phyloP scores from a whole-genome alignment of 2,888 invertebrate genomes.

The Apamea crenata region DNA sequence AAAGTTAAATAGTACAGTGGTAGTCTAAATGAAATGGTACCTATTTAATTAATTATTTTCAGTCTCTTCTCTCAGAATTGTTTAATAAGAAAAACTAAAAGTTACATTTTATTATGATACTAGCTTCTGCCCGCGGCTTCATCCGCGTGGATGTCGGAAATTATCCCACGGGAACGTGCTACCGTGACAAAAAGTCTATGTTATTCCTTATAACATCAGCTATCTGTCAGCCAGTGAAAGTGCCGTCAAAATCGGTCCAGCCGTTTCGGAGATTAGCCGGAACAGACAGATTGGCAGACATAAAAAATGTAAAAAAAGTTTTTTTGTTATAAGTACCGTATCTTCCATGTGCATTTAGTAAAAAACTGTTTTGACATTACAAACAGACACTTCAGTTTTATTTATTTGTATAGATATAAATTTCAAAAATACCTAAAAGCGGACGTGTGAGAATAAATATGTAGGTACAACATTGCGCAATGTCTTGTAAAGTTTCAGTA shows the following conservation, averaged over 20 bases:
- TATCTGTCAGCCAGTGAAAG: not conserved
- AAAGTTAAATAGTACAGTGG: no score
- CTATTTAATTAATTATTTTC: not conserved
- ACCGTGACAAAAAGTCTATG: no score
- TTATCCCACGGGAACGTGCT: no score
- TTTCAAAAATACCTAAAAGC: not conserved
- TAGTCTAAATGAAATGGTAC: not conserved
- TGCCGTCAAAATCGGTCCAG: not conserved
- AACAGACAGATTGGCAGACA: no score
- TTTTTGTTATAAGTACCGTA: not conserved
- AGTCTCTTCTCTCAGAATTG: not conserved
- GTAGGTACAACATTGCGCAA: not conserved
- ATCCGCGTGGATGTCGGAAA: no score
- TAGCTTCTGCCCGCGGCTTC: no score
- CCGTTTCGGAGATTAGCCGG: not conserved
- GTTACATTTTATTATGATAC: not conserved
- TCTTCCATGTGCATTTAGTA: not conserved
- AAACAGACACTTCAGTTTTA: not conserved
- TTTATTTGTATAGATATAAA: not conserved
- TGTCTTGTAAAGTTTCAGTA: constrained; percentile 12
- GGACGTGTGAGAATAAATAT: not conserved
- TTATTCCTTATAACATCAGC: no score
- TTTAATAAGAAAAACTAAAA: not conserved
- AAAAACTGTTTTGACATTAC: not conserved
- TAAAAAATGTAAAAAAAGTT: no score